Evolutionary conservation across 1,140 invertebrate species (phyloP).

Genomic region (Sminthurinus signatus): DNA sequence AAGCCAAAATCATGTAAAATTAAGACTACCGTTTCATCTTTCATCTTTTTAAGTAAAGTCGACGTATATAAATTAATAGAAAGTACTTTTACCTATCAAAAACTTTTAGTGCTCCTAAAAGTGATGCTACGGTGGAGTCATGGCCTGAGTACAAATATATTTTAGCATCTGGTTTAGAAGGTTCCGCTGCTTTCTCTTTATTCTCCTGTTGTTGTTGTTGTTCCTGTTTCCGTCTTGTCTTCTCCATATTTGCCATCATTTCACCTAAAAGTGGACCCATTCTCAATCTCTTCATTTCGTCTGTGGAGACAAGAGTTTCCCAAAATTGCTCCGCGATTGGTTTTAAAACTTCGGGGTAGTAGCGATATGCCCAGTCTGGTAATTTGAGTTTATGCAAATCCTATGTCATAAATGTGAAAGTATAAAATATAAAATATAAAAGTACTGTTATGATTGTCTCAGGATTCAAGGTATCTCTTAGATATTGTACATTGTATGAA

Average conservation of each 20-base stretch:
- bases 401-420: too few relatives aligned
- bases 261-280: conserved; percentile 39
- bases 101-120: conserved; percentile 55
- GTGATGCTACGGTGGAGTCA: conserved; percentile 69
- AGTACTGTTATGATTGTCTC: too few relatives aligned
- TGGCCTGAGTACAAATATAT: conserved; percentile 71
- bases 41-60: neutral
- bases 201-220: neutral
- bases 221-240: neutral
- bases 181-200: conserved; percentile 29
- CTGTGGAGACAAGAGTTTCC: conserved; percentile 47
- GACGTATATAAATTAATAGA: too few relatives aligned
- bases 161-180: conserved; percentile 47
- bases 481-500: neutral
- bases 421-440: conserved; percentile 6
- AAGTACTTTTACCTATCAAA: conserved; percentile 8
- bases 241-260: conserved; percentile 22
- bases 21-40: too few relatives aligned
- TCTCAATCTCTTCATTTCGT: conserved; percentile 50
- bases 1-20: too few relatives aligned
- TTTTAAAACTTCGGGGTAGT: conserved; percentile 10
- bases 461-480: neutral
- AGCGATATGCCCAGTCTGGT: conserved; percentile 60
- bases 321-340: neutral
- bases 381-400: conserved; percentile 58